Percentiles rank a stretch among this genome's conserved stretches.
phyloP scores from a whole-genome alignment of 2,113 vertebrate genomes.

The Tretioscincus oriximinensis region DNA sequence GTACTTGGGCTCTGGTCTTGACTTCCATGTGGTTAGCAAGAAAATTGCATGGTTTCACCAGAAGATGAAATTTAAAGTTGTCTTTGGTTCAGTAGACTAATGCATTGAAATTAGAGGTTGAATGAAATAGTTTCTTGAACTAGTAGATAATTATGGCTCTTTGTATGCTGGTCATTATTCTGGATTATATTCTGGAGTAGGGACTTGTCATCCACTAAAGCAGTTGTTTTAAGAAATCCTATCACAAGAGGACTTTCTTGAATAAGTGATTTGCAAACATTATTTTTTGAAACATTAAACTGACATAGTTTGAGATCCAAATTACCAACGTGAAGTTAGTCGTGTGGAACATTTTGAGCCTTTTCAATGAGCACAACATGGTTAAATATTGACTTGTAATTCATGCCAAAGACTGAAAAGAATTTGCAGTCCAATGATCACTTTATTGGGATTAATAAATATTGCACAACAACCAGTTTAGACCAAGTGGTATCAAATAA shows the following conservation, averaged over 20 bases:
- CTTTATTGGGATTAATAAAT: neutral
- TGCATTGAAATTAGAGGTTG: neutral
- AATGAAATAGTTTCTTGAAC: neutral
- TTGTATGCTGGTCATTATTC: too few species aligned
- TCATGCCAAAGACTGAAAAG: neutral
- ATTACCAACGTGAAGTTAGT: neutral
- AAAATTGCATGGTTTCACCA: too few species aligned
- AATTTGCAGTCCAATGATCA: neutral
- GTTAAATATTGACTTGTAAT: neutral
- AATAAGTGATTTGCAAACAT: neutral
- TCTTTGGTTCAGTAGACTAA: neutral
- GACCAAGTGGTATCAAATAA: neutral
- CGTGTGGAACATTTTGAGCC: neutral
- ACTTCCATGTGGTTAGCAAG: too few species aligned
- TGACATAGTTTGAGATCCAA: neutral
- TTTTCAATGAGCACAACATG: neutral
- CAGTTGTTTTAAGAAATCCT: neutral
- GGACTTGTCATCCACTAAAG: neutral
- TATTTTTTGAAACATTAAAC: neutral
- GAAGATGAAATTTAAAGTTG: too few species aligned
- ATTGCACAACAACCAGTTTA: neutral
- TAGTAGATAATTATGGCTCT: neutral
- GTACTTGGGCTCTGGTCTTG: too few species aligned
- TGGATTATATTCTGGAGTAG: too few species aligned
- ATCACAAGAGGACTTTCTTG: neutral